Percentiles rank a stretch among this genome's conserved stretches.
Conservation (phyloP, 2,113 vertebrate genomes). For the Athene noctua region DNA sequence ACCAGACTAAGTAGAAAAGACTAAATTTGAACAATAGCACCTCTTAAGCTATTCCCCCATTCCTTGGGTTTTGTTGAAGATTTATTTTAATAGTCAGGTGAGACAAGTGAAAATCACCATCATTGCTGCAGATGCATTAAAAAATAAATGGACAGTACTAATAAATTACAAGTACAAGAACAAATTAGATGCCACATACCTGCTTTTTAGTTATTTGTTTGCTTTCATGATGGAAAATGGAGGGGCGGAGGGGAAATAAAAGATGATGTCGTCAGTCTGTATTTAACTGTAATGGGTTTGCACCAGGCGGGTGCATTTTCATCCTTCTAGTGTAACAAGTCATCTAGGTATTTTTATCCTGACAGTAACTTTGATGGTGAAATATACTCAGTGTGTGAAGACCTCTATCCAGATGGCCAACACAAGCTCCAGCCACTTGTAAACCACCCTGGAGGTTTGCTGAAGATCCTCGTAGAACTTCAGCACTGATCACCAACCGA, state of each 20-base stretch:
- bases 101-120: slow-evolving; percentile 10
- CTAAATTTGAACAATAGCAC: background rate
- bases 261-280: background rate
- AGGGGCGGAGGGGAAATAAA: background rate
- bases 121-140: slow-evolving; percentile 2
- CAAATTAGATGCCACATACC: slow-evolving; percentile 43
- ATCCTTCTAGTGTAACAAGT: slow-evolving; percentile 37
- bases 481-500: background rate
- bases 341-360: background rate
- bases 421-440: background rate
- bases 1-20: background rate
- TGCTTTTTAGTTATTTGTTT: slow-evolving; percentile 6
- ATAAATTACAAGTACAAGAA: slow-evolving; percentile 54
- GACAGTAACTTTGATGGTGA: background rate
- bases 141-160: slow-evolving; percentile 44
- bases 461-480: background rate
- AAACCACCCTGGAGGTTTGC: background rate
- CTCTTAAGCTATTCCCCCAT: background rate
- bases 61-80: slow-evolving; percentile 31
- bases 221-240: background rate
- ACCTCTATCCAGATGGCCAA: background rate
- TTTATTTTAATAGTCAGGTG: slow-evolving; percentile 49
- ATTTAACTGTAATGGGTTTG: slow-evolving; percentile 45
- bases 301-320: background rate
- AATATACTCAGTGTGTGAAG: background rate